phyloP scores from a whole-genome alignment of 1,140 invertebrate species.

The Cepaea nemoralis region DNA sequence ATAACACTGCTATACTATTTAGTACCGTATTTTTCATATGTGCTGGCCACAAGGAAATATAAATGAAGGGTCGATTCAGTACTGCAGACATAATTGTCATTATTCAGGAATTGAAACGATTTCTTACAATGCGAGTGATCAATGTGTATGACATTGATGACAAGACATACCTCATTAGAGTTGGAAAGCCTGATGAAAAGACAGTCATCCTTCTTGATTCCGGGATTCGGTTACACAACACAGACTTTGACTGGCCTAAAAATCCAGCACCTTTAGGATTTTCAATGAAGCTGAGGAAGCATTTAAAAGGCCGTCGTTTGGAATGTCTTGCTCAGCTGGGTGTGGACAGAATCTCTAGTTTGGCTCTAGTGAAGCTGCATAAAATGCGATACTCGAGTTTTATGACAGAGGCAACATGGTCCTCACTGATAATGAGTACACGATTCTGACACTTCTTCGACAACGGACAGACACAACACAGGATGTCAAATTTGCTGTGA shows the following conservation, averaged over 20 bases:
- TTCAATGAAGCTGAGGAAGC: conserved; percentile 98
- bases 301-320: conserved; percentile 94
- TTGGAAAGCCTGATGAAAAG: conserved; percentile 82
- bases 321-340: conserved; percentile 92
- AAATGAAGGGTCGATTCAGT: too few species aligned
- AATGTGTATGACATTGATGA: conserved; percentile 98
- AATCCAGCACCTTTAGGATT: conserved; percentile 95
- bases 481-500: conserved; percentile 90
- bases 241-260: conserved; percentile 98
- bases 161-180: conserved; percentile 93
- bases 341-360: conserved; percentile 71
- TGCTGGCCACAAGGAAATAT: too few species aligned
- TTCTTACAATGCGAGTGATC: conserved; percentile 91
- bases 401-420: conserved; percentile 98
- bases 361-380: conserved; percentile 87
- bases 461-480: conserved; percentile 91
- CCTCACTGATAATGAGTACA: conserved; percentile 91
- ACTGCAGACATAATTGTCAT: too few species aligned
- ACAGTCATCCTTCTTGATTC: conserved; percentile 92
- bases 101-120: conserved; percentile 77
- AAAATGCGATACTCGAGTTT: conserved; percentile 95
- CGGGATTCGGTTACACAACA: conserved; percentile 92
- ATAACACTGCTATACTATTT: too few species aligned
- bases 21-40: too few species aligned
- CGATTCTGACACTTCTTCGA: conserved; percentile 92